Percentiles rank a stretch among this genome's conserved stretches.
Conservation (phyloP, 2,113 vertebrate species). For the Tetrax tetrax region DNA sequence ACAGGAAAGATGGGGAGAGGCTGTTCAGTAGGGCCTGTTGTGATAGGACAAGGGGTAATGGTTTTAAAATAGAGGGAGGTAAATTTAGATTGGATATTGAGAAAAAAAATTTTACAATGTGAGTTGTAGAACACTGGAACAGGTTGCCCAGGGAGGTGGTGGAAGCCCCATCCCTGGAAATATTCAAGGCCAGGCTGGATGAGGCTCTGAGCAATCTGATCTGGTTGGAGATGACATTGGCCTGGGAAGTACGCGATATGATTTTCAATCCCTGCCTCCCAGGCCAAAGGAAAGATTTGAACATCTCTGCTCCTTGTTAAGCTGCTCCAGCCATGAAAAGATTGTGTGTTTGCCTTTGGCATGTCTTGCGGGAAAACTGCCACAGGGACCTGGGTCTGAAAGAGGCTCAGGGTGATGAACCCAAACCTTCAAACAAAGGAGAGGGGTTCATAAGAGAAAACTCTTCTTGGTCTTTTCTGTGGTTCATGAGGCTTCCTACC, state of each 20-base stretch:
- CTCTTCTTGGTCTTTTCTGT: not conserved
- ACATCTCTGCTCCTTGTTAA: not conserved
- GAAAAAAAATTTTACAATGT: too few relatives aligned
- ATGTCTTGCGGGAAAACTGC: not conserved
- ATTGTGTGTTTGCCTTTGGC: not conserved
- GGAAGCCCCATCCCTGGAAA: too few relatives aligned
- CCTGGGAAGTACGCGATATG: not conserved
- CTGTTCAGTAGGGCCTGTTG: too few relatives aligned
- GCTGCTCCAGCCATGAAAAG: not conserved
- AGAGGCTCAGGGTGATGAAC: not conserved
- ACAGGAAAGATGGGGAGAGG: too few relatives aligned
- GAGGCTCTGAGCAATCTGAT: too few relatives aligned
- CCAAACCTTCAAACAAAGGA: not conserved
- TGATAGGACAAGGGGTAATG: too few relatives aligned
- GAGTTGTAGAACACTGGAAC: too few relatives aligned
- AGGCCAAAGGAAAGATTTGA: not conserved
- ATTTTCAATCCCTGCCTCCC: not conserved
- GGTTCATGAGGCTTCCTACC: not conserved
- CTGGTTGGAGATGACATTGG: not conserved
- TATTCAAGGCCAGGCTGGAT: too few relatives aligned
- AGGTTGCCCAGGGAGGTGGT: too few relatives aligned
- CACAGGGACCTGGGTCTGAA: not conserved
- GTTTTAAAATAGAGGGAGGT: too few relatives aligned
- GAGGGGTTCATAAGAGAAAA: not conserved
- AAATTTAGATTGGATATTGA: too few relatives aligned